Base-by-base conservation (phyloP, 2,888 invertebrate genomes). In the Drosophila mercatorum region DNA sequence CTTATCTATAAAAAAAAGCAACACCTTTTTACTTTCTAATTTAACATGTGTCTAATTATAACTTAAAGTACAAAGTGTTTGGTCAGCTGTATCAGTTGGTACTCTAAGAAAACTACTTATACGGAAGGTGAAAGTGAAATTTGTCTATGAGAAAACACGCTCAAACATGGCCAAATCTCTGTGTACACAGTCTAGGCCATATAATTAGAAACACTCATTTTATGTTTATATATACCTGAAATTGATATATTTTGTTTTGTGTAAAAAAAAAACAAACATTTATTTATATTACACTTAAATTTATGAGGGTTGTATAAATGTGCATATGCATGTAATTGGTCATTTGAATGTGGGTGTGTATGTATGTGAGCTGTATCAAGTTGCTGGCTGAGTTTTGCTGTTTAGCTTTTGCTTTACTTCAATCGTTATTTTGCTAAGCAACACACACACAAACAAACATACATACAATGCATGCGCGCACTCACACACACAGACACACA, bases 91-190 rank as follows among this genome's bases (percentile, higher is more conserved):
- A 22, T 22, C 22, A 68, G 61, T 74, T 74, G 64, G 69, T 57
- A 60, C 62, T 80, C 53, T 44, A 60, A 69, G 57, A 80, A 60
- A 71, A 68, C 84, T 65, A 75, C 75, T 72, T 78, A 80, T 74
- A 78, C 64, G 71, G 80, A 83, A 87, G 87, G 89, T 86, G 89
- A 86, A 86, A 86, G 86, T 86, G 80, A 79, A 87, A 74, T 78
- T 78, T 53, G 67, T 38, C 51, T 70, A 69, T 72, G 63, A 68
- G 61, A 69, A 55, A 41, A 31, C 22, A 36, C 49, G 47, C 46
- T 61, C 58, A 58, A 61, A 43, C 36, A 51, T 55, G 51, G 59
- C 47, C 38, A 66, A 47, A 41, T 40, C 14, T 40, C 40, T 17
- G 31, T 40, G 40, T 14, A 12, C 1, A 47, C 47, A 40, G 28